Base-by-base conservation (phyloP, 2,113 vertebrate genomes). In the Pteruthius melanotis region DNA sequence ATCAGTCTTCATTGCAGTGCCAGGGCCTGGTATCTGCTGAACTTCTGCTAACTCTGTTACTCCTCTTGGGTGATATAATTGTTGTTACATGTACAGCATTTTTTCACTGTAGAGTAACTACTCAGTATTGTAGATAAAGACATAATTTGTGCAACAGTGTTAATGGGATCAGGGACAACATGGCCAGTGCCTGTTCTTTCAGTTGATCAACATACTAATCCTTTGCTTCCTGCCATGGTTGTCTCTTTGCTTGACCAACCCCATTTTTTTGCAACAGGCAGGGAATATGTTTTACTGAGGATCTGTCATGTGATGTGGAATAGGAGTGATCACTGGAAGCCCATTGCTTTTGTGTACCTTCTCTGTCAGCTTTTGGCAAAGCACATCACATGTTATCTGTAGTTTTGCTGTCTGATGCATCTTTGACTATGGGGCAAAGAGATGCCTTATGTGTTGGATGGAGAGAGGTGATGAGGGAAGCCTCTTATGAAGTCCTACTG, bases 281-380 rank as follows among this genome's bases (percentile, higher is more conserved):
- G 26, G 23, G 30, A 42, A 13, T 68, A 17, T 18, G 24, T 64
- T 81, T 74, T 69, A 57, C 16, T 65, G 60, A 77, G 18, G 15
- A 30, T 63, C 39, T 47, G 27, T 33, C 10, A 3, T 12, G 11
- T 56, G 45, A 15, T 1, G 1, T 1, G 2, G 17, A 71, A 66
- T 17, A 12, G 16, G 33, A 28, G 3, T 30, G 44, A 37, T 70
- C 11, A 4, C 13, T 17, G 57, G 39, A 75, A 76, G 15, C 76
- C 19, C 11, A 9, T n/a, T 76, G 54, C 13, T 87, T 82, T 87
- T 77, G 12, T 11, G 40, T 23, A 40, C 40, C 5, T 21, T 70
- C 45, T 63, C 9, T 49, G 28, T 81, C 60, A 44, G 4, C 11
- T 70, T 89, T 70, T 70, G 37, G 33, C 23, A 42, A 63, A 87